A percentile compares a stretch with the other conserved stretches of the same genome.
phyloP scores from a whole-genome alignment of 2,888 invertebrate genomes.

The Holacanthella duospinosa region DNA sequence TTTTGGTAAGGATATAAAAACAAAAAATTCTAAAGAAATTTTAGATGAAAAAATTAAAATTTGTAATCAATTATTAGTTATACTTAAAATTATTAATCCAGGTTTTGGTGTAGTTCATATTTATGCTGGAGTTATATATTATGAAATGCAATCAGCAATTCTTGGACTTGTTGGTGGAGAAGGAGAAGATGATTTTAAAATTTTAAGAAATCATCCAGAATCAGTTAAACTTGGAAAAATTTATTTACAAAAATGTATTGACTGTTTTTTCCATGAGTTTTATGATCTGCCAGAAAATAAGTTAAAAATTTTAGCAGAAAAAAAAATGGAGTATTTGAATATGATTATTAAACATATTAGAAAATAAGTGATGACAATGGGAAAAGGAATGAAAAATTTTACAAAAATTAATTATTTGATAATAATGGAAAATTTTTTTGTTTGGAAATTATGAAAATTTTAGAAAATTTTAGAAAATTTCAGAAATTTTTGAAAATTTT shows the following conservation, averaged over 20 bases:
- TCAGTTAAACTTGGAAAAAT: constrained; percentile 33
- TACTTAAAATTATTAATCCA: constrained; percentile 41
- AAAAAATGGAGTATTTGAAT: constrained; percentile 35
- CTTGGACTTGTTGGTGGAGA: constrained; percentile 38
- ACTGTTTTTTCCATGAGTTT: constrained; percentile 41
- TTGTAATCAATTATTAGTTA: constrained; percentile 40
- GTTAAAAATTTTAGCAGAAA: constrained; percentile 38
- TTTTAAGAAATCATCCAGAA: constrained; percentile 27
- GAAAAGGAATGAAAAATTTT: neutral
- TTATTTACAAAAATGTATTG: constrained; percentile 40
- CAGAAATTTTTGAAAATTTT: no score
- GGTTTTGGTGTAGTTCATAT: constrained; percentile 49
- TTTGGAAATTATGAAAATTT: no score
- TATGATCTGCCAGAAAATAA: constrained; percentile 42
- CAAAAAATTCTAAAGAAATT: constrained; percentile 39
- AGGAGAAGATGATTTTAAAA: constrained; percentile 34
- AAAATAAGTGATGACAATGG: neutral
- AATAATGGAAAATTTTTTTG: no score
- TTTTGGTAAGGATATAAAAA: constrained; percentile 55
- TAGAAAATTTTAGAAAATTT: no score
- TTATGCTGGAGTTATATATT: constrained; percentile 64
- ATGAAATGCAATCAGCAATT: constrained; percentile 50
- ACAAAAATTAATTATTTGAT: no score
- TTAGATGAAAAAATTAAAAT: constrained; percentile 32
- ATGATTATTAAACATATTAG: constrained; percentile 24